phyloP scores from a whole-genome alignment of 2,888 invertebrate genomes.

The Platycheirus rosarum region DNA sequence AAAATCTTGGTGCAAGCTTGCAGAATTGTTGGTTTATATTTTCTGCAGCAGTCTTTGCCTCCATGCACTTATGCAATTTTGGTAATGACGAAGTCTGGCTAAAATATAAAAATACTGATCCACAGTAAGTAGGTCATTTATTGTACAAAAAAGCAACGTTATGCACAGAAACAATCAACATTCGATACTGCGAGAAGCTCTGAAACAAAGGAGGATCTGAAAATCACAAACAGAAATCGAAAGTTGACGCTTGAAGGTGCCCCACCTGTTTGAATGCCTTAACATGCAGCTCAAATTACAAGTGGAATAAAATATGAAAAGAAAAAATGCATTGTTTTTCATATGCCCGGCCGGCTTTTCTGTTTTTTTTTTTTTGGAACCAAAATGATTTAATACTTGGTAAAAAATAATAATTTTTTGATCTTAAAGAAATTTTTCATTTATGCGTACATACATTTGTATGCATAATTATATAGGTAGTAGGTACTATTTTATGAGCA shows the following conservation, averaged over 20 bases:
- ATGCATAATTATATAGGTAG: no score
- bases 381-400: no score
- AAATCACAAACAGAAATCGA: constrained; percentile 21
- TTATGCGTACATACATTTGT: no score
- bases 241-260: constrained; percentile 32
- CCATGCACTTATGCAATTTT: constrained; percentile 52
- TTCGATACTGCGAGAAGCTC: constrained; percentile 1
- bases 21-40: background rate
- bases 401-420: no score
- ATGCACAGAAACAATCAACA: background rate
- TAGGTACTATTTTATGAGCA: no score
- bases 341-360: no score
- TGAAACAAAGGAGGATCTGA: constrained; percentile 11
- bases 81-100: constrained; percentile 10
- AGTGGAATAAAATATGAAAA: no score
- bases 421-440: no score
- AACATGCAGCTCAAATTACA: no score
- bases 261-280: background rate
- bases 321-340: no score
- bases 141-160: constrained; percentile 21
- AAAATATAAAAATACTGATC: constrained; percentile 9
- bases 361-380: no score
- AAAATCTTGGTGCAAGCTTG: background rate
- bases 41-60: background rate
- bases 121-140: constrained; percentile 46